These are phyloP conservation scores for Galeruca laticollis DNA, from an alignment of 2,888 invertebrate genomes.

Conservation along the genomic window DNA sequence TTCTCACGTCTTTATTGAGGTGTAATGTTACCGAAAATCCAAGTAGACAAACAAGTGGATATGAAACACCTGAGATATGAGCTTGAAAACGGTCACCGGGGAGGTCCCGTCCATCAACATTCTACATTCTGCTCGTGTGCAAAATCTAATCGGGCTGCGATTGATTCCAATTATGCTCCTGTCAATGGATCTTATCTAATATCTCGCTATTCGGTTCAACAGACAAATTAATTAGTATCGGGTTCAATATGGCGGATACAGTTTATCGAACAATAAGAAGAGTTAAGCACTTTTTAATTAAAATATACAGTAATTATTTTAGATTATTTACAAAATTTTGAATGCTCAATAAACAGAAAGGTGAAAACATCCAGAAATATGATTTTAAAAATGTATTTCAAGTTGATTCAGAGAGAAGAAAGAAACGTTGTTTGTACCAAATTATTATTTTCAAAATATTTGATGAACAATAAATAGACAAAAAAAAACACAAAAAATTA, in stretches of 20 bases:
- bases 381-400: too few relatives aligned
- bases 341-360: too few relatives aligned
- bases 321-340: too few relatives aligned
- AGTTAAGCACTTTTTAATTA: too few relatives aligned
- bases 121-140: slow-evolving; percentile 36
- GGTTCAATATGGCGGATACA: slow-evolving; percentile 37
- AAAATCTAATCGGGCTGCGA: slow-evolving; percentile 45
- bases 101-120: slow-evolving; percentile 54
- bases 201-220: slow-evolving; percentile 37
- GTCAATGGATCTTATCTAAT: slow-evolving; percentile 46
- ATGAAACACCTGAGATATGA: slow-evolving; percentile 53
- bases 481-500: too few relatives aligned
- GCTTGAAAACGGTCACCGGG: slow-evolving; percentile 51
- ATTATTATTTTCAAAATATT: too few relatives aligned
- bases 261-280: background rate
- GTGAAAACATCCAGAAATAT: too few relatives aligned
- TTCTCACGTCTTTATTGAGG: slow-evolving; percentile 32
- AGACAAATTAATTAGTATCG: slow-evolving; percentile 44
- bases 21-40: slow-evolving; percentile 47
- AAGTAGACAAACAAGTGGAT: slow-evolving; percentile 49
- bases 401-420: too few relatives aligned
- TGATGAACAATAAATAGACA: too few relatives aligned
- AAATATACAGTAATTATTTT: too few relatives aligned
- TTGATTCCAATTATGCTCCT: slow-evolving; percentile 48
- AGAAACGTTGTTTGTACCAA: too few relatives aligned